Evolutionary conservation across 1,140 invertebrate genomes (phyloP).

Genomic region (Drosophila nebulosa): DNA sequence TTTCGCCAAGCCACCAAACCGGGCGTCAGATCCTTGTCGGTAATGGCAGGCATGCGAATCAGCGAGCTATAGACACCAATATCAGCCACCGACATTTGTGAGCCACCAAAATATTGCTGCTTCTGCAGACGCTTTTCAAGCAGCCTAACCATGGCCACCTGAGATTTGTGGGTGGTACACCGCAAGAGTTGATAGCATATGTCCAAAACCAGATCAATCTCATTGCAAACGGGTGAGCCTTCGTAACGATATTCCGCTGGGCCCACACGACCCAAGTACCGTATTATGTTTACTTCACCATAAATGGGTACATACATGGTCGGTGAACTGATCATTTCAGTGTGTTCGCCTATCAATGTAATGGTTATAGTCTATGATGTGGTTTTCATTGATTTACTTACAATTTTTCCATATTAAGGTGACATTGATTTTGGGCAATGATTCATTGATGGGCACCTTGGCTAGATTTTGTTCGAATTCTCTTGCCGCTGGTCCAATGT

Average conservation of each 20-base stretch:
- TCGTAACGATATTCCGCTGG: constrained; percentile 73
- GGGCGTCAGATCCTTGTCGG: constrained; percentile 70
- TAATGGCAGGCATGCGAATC: constrained; percentile 69
- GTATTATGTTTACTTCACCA: constrained; percentile 78
- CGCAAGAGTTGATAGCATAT: constrained; percentile 79
- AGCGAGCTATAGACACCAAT: constrained; percentile 75
- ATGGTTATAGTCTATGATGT: background rate
- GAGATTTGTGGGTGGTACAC: constrained; percentile 66
- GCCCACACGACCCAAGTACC: constrained; percentile 76
- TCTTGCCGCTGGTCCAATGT: constrained; percentile 64
- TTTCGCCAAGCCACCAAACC: constrained; percentile 68
- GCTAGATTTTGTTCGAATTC: constrained; percentile 68
- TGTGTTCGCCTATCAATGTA: constrained; percentile 64
- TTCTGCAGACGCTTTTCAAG: constrained; percentile 67
- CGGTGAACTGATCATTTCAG: constrained; percentile 79
- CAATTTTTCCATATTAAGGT: constrained; percentile 80
- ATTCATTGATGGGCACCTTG: constrained; percentile 41
- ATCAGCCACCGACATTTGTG: constrained; percentile 71
- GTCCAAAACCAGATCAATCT: constrained; percentile 75
- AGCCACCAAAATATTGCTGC: constrained; percentile 72
- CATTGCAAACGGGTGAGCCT: constrained; percentile 64
- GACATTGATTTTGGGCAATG: constrained; percentile 64
- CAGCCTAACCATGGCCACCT: constrained; percentile 62
- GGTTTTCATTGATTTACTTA: constrained; percentile 27
- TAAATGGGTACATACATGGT: constrained; percentile 81